Percentiles rank a stretch among this genome's conserved stretches.
Evolutionary conservation across 2,888 invertebrate genomes (phyloP).

Genomic region (Yponomeuta evonymella): DNA sequence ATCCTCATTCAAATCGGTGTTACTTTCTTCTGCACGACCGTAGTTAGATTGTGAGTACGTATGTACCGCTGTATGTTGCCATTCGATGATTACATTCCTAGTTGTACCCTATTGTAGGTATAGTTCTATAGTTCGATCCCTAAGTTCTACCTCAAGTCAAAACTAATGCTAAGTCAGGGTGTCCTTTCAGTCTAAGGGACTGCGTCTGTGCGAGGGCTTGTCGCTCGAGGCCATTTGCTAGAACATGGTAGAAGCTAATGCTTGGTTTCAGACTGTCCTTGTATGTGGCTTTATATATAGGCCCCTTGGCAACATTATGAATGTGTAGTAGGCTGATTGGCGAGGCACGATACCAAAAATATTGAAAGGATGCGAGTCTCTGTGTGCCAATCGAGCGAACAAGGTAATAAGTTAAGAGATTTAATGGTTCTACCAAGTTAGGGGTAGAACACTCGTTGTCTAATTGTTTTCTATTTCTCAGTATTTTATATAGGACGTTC

Average conservation of each 20-base stretch:
- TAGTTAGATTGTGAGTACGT: constrained; percentile 37
- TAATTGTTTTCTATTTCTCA: constrained; percentile 74
- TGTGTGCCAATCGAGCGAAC: constrained; percentile 67
- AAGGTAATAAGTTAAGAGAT: constrained; percentile 71
- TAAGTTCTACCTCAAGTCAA: constrained; percentile 73
- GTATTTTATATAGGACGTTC: constrained; percentile 67
- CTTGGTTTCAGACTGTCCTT: not conserved
- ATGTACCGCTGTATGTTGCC: constrained; percentile 67
- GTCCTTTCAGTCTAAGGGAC: constrained; percentile 36
- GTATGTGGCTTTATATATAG: not conserved
- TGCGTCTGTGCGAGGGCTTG: not conserved
- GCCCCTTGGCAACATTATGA: no score
- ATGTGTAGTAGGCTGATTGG: not conserved
- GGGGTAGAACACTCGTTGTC: constrained; percentile 57
- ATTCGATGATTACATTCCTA: constrained; percentile 68
- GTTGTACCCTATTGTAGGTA: constrained; percentile 64
- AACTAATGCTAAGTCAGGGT: constrained; percentile 64
- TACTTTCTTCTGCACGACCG: constrained; percentile 48
- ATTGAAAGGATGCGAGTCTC: constrained; percentile 57
- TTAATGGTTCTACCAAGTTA: constrained; percentile 60
- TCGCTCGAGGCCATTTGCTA: no score
- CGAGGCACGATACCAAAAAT: constrained; percentile 60
- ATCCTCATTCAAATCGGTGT: constrained; percentile 33
- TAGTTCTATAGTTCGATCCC: constrained; percentile 64
- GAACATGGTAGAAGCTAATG: no score